A percentile compares a stretch with the other conserved stretches of the same genome.
phyloP scores from a whole-genome alignment of 2,113 vertebrate species.

The Hylia prasina region DNA sequence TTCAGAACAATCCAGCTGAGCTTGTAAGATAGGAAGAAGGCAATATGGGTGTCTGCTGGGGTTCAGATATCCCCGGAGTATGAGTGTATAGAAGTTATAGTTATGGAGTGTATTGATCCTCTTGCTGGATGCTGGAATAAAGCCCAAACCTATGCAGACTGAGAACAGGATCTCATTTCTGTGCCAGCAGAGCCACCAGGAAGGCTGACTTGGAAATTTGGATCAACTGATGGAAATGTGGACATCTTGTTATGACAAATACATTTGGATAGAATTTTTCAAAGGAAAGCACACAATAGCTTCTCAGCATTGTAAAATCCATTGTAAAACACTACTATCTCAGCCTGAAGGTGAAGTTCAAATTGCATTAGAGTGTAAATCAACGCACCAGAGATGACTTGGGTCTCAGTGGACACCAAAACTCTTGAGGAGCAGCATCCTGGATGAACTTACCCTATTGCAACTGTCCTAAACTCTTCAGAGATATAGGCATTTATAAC shows the following conservation, averaged over 20 bases:
- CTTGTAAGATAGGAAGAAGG: neutral
- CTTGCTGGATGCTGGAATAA: neutral
- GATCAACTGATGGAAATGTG: neutral
- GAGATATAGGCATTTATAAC: neutral
- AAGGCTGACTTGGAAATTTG: neutral
- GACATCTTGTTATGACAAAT: neutral
- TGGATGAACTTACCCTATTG: neutral
- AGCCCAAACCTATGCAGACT: neutral
- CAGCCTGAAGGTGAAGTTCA: neutral
- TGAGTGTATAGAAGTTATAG: neutral
- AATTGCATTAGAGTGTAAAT: neutral
- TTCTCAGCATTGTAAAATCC: neutral
- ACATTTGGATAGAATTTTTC: neutral
- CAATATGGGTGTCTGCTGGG: neutral
- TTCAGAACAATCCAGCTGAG: slow-evolving; percentile 9
- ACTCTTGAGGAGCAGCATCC: neutral
- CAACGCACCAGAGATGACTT: neutral
- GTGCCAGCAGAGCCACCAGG: neutral
- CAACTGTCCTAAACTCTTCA: slow-evolving; percentile 5
- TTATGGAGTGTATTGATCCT: neutral
- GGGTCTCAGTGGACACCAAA: neutral
- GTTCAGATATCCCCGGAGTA: neutral
- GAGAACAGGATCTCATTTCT: neutral
- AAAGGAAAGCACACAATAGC: neutral
- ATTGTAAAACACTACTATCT: no score